Conservation (phyloP, 2,113 vertebrate species). For the Xyliphius kryptos region DNA sequence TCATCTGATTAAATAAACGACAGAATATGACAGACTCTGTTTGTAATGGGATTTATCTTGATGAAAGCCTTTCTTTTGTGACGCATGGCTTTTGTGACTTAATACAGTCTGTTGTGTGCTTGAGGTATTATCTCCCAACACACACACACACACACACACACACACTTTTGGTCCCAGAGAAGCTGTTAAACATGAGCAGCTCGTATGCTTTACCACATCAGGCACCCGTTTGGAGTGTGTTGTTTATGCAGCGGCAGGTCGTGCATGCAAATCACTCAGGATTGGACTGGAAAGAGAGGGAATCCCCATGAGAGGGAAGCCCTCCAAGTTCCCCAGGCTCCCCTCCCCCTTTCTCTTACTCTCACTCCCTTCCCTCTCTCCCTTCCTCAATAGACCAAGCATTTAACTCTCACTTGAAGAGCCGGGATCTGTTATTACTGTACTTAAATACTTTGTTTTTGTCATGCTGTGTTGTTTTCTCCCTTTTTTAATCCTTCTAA, state of each 20-base stretch:
- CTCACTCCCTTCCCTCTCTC: slow-evolving; percentile 36
- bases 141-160: slow-evolving; percentile 1
- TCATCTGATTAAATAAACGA: too few species aligned
- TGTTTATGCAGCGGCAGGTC: slow-evolving; percentile 11
- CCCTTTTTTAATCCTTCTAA: slow-evolving; percentile 42
- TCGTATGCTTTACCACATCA: slow-evolving; percentile 17
- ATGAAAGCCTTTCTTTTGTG: not conserved
- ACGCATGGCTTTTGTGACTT: not conserved
- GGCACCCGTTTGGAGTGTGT: slow-evolving; percentile 8
- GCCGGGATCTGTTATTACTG: slow-evolving; percentile 41
- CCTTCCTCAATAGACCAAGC: slow-evolving; percentile 47
- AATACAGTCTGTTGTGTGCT: slow-evolving; percentile 48
- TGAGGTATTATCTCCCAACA: slow-evolving; percentile 45
- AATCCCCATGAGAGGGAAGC: slow-evolving; percentile 29
- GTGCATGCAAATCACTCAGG: slow-evolving; percentile 29
- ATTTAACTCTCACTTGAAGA: slow-evolving; percentile 58
- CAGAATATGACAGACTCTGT: too few species aligned
- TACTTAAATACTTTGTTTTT: slow-evolving; percentile 44
- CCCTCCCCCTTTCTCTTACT: slow-evolving; percentile 37
- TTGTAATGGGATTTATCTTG: too few species aligned
- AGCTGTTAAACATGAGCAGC: slow-evolving; percentile 16
- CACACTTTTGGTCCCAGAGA: not conserved
- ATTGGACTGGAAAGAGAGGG: slow-evolving; percentile 29
- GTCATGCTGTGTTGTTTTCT: slow-evolving; percentile 52
- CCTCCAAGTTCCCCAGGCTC: slow-evolving; percentile 32